Conservation (phyloP, 2,888 invertebrate species). For the Andrena praecox region DNA sequence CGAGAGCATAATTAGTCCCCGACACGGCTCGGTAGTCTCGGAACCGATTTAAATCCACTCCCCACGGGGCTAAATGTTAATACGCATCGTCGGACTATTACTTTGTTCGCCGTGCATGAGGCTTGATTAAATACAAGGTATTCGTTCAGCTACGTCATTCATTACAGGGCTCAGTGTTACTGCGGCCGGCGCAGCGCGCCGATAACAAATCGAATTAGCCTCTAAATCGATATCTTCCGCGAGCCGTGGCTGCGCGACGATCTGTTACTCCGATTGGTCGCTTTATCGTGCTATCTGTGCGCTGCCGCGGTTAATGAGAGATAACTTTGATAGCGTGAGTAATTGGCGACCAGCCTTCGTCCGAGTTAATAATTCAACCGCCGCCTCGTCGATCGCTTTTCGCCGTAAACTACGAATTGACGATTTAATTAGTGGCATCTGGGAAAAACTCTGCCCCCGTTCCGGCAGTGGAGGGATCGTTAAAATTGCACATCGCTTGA, state of each 20-base stretch:
- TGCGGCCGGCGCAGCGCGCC: background rate
- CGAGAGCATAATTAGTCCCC: background rate
- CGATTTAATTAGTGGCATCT: constrained; percentile 26
- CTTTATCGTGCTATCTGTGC: constrained; percentile 50
- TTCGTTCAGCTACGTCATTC: constrained; percentile 8
- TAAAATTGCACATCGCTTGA: background rate
- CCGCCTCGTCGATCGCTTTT: constrained; percentile 34
- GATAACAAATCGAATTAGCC: constrained; percentile 50
- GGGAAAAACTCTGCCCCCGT: background rate
- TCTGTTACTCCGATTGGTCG: constrained; percentile 47
- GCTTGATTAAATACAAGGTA: constrained; percentile 20
- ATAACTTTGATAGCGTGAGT: constrained; percentile 57
- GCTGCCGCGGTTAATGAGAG: constrained; percentile 61
- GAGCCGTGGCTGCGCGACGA: constrained; percentile 1
- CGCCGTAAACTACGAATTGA: constrained; percentile 29
- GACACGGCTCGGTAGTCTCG: background rate
- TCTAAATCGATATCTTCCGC: constrained; percentile 28
- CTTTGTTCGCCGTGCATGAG: constrained; percentile 11
- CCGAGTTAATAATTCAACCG: constrained; percentile 58
- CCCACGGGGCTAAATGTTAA: background rate
- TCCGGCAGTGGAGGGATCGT: background rate
- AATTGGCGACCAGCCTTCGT: constrained; percentile 39
- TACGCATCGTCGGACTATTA: constrained; percentile 17
- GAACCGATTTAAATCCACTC: constrained; percentile 6
- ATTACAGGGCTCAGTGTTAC: constrained; percentile 12